A percentile compares a stretch with the other conserved stretches of the same genome.
These are phyloP conservation scores for Pegoplata infirma DNA, from an alignment of 2,888 invertebrate species.

Conservation along the genomic window DNA sequence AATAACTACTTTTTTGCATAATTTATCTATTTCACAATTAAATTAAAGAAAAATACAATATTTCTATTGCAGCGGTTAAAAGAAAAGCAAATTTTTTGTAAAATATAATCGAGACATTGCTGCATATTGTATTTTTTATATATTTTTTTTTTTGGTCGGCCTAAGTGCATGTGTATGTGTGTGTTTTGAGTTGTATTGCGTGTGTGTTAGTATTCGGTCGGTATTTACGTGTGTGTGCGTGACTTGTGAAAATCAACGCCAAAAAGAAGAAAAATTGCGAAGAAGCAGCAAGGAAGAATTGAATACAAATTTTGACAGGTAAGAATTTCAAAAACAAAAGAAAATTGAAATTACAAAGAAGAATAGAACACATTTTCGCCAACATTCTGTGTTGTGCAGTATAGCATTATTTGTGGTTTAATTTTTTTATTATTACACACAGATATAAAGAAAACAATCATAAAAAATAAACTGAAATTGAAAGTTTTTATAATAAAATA, in stretches of 20 bases:
- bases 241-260: conserved; percentile 49
- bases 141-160: conserved; percentile 16
- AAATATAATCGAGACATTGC: background rate
- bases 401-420: too few relatives aligned
- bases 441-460: conserved; percentile 3
- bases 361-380: conserved; percentile 41
- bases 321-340: conserved; percentile 48
- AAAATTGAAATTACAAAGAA: conserved; percentile 15
- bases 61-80: background rate
- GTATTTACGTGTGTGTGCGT: conserved; percentile 38
- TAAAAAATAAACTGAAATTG: conserved; percentile 2
- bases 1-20: conserved; percentile 22
- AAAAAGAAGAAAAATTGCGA: conserved; percentile 35
- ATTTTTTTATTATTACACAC: background rate
- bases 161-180: conserved; percentile 23
- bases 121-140: conserved; percentile 6
- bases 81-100: conserved; percentile 1
- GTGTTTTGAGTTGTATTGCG: background rate
- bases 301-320: conserved; percentile 53
- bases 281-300: conserved; percentile 40
- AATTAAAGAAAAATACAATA: background rate
- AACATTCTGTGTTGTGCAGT: conserved; percentile 35
- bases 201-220: too few relatives aligned
- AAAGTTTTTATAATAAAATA: conserved; percentile 14
- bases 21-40: background rate